phyloP scores from a whole-genome alignment of 1,140 invertebrate genomes.

The Penaeus japonicus region DNA sequence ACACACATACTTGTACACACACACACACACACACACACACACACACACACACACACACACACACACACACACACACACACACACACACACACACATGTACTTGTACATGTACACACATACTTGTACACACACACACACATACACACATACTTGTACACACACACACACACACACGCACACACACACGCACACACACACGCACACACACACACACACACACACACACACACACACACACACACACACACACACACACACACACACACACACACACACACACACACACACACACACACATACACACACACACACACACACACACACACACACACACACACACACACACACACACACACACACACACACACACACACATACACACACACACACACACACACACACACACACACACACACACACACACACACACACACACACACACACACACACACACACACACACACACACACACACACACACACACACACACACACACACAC shows the following conservation, averaged over 20 bases:
- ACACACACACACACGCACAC: neutral
- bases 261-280: too few relatives aligned
- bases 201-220: too few relatives aligned
- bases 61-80: neutral
- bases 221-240: neutral
- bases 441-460: neutral
- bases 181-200: neutral
- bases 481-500: neutral
- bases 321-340: too few relatives aligned
- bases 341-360: neutral
- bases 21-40: neutral
- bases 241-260: neutral
- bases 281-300: too few relatives aligned
- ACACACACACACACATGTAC: neutral
- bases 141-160: neutral
- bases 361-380: neutral
- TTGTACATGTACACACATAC: neutral
- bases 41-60: neutral
- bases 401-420: neutral
- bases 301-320: too few relatives aligned
- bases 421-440: neutral
- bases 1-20: neutral
- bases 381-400: neutral
- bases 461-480: neutral
- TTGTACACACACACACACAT: neutral